Percentiles rank a stretch among this genome's conserved stretches.
These are phyloP conservation scores for Diadumene lineata DNA, from an alignment of 92 coral and sea anemone genomes.

Conservation along the genomic window DNA sequence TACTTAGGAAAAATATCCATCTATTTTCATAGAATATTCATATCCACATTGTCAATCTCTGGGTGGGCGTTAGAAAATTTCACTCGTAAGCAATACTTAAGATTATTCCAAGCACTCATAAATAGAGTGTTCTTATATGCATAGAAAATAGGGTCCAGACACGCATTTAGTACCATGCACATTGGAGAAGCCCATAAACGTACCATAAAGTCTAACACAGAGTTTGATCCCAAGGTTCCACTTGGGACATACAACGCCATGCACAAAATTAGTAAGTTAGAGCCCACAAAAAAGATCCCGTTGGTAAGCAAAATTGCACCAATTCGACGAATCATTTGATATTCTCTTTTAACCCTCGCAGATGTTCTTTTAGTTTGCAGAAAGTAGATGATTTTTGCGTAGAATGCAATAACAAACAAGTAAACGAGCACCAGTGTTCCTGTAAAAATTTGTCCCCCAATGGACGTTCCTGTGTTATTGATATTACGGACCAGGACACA, in stretches of 20 bases:
- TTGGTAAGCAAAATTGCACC: constrained; percentile 37
- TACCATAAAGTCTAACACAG: constrained; percentile 12
- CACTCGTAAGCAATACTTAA: neutral
- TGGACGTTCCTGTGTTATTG: neutral
- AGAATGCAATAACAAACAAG: constrained; percentile 17
- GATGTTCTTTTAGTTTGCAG: constrained; percentile 12
- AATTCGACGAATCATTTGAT: constrained; percentile 22
- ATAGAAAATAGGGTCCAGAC: constrained; percentile 39
- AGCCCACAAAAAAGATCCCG: constrained; percentile 33
- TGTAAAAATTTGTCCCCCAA: constrained; percentile 20
- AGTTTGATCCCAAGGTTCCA: constrained; percentile 6
- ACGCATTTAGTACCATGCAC: constrained; percentile 42
- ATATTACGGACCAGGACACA: constrained; percentile 31
- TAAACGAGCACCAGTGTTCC: constrained; percentile 25
- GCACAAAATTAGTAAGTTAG: constrained; percentile 23
- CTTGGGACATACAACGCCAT: neutral
- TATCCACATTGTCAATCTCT: neutral
- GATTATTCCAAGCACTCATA: neutral
- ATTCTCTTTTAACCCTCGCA: constrained; percentile 29
- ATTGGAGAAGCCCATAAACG: constrained; percentile 40
- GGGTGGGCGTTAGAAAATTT: neutral
- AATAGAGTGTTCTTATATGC: constrained; percentile 38
- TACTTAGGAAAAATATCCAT: neutral
- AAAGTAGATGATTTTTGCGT: constrained; percentile 24
- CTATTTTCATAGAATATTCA: no score